Evolutionary conservation across 1,140 invertebrate species (phyloP), one percentile per base, ranked within the genome.

Genomic region (Plectus sambesii): DNA sequence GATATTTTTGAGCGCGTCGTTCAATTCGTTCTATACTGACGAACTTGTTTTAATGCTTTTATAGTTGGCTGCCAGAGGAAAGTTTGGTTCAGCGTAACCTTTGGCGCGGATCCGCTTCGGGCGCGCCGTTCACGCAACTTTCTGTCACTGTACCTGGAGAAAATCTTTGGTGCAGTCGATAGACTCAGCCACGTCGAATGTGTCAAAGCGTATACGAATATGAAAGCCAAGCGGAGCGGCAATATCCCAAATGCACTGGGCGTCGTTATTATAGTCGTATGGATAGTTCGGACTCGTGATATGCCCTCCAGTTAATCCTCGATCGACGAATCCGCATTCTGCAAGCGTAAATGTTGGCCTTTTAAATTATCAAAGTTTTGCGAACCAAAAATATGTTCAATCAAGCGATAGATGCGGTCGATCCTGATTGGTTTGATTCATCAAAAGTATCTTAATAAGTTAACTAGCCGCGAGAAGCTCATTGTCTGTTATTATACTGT

Each of bases 121-220:
- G 20, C 6, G 45, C 25, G 12, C 17, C 17, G 12, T 12, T 12
- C 12, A 33, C 30, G 17, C 17, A 12, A 17, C 12, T 12, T 17
- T 12, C 17, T 33, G 17, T 12, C 30, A 33, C 30, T 33, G 30
- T 12, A 33, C 17, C 12, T 33, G 30, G 12, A 12, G 12, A 12
- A 33, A 33, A 12, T 33, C 12, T 33, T 17, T 33, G 17, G 17
- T 12, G 30, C 12, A 12, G 12, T 33, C 12, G 30, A 33, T 17
- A 33, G 30, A 33, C 17, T 33, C 30, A 33, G 30, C 17, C 17
- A 75, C 53, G 47, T 74, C 72, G 56, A 75, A 73, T 12, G 67
- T 51, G 24, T 55, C 63, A 47, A 58, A 67, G 17, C 41, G 55
- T 5, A 67, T 8, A 29, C 46, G 22, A 3, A 67, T 40, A 39